Conservation (phyloP, 2,888 invertebrate species). For the Trichopoda pennipes region DNA sequence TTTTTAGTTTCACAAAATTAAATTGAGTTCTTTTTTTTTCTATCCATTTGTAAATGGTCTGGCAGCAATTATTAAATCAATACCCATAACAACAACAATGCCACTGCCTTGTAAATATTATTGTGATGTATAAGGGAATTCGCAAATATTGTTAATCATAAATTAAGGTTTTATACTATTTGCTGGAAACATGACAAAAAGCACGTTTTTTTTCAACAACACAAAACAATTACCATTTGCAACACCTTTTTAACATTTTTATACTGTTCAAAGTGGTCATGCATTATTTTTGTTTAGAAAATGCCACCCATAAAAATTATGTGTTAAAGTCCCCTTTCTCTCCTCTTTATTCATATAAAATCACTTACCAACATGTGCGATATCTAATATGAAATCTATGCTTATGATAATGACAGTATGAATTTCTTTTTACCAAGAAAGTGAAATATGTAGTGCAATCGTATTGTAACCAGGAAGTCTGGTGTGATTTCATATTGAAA, state of each 20-base stretch:
- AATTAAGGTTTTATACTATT: not conserved
- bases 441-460: conserved; percentile 23
- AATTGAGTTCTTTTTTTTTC: too few species aligned
- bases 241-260: conserved; percentile 31
- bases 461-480: conserved; percentile 63
- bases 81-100: not conserved
- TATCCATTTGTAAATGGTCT: too few species aligned
- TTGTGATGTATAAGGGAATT: conserved; percentile 9
- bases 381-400: conserved; percentile 49
- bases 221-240: conserved; percentile 20
- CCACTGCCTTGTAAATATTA: not conserved
- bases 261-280: conserved; percentile 12
- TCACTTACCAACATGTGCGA: conserved; percentile 63
- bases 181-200: not conserved
- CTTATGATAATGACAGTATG: conserved; percentile 18
- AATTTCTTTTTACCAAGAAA: conserved; percentile 16
- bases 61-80: not conserved
- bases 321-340: conserved; percentile 11
- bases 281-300: conserved; percentile 2
- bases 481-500: conserved; percentile 59
- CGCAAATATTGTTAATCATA: conserved; percentile 34
- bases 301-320: conserved; percentile 12
- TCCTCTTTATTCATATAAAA: not conserved
- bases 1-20: too few species aligned
- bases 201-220: conserved; percentile 29